Evolutionary conservation across 2,888 invertebrate species (phyloP).

Genomic region (Hyposoter dolosus): DNA sequence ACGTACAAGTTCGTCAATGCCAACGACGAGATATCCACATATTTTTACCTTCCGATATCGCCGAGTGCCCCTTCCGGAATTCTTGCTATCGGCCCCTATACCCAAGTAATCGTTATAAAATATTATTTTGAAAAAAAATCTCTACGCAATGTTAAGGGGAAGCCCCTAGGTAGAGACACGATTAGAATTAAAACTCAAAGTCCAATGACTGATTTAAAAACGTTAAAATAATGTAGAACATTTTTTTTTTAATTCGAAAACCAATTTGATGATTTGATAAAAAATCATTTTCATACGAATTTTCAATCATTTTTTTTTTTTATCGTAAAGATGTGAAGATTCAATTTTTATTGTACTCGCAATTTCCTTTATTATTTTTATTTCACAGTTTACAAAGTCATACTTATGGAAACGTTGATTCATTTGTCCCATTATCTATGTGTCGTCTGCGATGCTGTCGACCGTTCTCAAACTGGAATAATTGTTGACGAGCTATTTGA

Average conservation of each 20-base stretch:
- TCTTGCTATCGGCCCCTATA: not conserved
- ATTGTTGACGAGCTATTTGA: slow-evolving; percentile 28
- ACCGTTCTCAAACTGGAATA: slow-evolving; percentile 14
- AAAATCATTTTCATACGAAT: not conserved
- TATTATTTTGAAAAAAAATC: slow-evolving; percentile 17
- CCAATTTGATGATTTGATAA: not conserved
- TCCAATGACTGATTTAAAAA: not conserved
- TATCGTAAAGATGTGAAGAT: not conserved
- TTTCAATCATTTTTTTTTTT: not conserved
- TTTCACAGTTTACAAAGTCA: not conserved
- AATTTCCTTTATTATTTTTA: not conserved
- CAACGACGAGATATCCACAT: slow-evolving; percentile 21
- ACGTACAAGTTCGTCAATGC: slow-evolving; percentile 4
- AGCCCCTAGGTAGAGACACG: not conserved
- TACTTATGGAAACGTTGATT: not conserved
- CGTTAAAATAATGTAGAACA: no score
- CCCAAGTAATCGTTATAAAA: slow-evolving; percentile 12
- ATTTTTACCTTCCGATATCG: slow-evolving; percentile 22
- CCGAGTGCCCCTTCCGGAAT: slow-evolving; percentile 30
- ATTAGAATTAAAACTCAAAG: not conserved
- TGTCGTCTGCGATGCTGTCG: not conserved
- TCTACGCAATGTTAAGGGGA: not conserved
- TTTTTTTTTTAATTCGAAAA: not conserved
- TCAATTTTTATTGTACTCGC: not conserved
- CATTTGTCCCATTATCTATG: not conserved